Evolutionary conservation across 2,113 vertebrate species (phyloP).

Genomic region (Hyaena hyaena): DNA sequence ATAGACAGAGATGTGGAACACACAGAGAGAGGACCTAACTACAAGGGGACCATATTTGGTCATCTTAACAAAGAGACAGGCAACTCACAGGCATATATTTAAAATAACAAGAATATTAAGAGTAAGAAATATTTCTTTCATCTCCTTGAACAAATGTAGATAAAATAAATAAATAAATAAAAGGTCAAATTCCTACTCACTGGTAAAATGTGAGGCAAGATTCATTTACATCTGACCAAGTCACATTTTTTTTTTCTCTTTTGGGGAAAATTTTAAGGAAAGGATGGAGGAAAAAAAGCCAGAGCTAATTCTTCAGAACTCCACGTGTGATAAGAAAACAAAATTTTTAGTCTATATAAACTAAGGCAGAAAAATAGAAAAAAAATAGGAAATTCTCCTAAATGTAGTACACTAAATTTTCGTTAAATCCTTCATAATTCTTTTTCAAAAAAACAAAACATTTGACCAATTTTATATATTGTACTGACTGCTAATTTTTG

Average conservation of each 20-base stretch:
- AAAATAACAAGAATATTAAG: neutral
- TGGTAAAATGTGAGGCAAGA: neutral
- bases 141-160: neutral
- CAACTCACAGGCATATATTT: neutral
- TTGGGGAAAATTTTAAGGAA: neutral
- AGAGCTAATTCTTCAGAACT: neutral
- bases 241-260: neutral
- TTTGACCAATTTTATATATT: neutral
- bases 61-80: neutral
- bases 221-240: neutral
- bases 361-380: neutral
- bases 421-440: neutral
- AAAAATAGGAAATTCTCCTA: neutral
- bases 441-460: neutral
- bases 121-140: neutral
- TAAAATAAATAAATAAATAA: neutral
- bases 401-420: neutral
- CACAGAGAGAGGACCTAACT: fast-evolving
- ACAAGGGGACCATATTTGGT: neutral
- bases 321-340: neutral
- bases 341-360: neutral
- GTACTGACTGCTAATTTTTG: neutral
- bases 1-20: neutral
- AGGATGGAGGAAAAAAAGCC: neutral
- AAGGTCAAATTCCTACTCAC: neutral